These are phyloP conservation scores for Melieria crassipennis DNA, from an alignment of 2,888 invertebrate species.

Conservation along the genomic window DNA sequence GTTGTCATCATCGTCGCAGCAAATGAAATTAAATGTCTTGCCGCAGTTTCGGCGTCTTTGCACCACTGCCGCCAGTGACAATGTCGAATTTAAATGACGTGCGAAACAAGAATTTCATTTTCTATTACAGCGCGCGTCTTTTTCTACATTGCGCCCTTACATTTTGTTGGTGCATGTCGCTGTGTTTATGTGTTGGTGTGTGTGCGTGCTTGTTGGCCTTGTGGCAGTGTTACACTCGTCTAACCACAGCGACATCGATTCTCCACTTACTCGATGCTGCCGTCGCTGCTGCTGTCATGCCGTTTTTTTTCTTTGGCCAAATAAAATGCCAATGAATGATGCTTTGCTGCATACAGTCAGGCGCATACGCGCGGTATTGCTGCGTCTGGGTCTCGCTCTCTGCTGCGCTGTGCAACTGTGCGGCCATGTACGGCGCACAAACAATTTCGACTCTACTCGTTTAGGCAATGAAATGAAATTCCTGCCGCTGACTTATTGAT, in stretches of 20 bases:
- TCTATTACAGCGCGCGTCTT: conserved; percentile 42
- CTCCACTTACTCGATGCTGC: conserved; percentile 12
- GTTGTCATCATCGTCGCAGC: conserved; percentile 43
- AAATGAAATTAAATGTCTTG: conserved; percentile 60
- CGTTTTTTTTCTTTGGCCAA: background rate
- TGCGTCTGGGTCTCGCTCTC: conserved; percentile 2
- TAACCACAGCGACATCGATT: conserved; percentile 24
- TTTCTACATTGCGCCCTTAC: conserved; percentile 12
- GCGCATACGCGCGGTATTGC: conserved; percentile 13
- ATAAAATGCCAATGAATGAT: conserved; percentile 47
- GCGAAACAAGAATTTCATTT: conserved; percentile 63
- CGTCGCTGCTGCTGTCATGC: conserved; percentile 32
- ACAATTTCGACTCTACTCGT: conserved; percentile 19
- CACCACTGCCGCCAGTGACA: conserved; percentile 42
- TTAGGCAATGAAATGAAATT: conserved; percentile 56
- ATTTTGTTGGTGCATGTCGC: conserved; percentile 6
- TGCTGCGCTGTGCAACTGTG: conserved; percentile 11
- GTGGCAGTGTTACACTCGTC: conserved; percentile 28
- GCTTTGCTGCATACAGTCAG: conserved; percentile 32
- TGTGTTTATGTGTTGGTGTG: conserved; percentile 6
- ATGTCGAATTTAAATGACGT: conserved; percentile 61
- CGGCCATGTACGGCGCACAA: conserved; percentile 3
- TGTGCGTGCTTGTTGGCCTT: conserved; percentile 11
- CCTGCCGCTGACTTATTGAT: conserved; percentile 63
- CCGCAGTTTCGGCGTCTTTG: conserved; percentile 48